A percentile compares a stretch with the other conserved stretches of the same genome.
These are phyloP conservation scores for Muscicapa comitata DNA, from an alignment of 2,797 vertebrate species.

Conservation along the genomic window DNA sequence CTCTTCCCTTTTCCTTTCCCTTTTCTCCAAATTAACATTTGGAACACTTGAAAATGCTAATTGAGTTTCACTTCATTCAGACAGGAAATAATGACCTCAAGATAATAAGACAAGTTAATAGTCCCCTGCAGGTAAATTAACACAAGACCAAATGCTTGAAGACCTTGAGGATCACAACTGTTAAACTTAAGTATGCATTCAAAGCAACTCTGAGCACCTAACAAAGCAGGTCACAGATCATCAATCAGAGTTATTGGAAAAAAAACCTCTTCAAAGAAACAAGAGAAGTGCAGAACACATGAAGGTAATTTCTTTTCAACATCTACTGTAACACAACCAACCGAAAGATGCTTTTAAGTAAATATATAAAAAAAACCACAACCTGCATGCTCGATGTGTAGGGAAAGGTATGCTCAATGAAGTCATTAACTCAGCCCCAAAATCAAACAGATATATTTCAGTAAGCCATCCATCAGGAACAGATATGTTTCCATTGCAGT, in stretches of 20 bases:
- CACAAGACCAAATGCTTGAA: conserved; percentile 41
- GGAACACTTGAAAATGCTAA: conserved; percentile 42
- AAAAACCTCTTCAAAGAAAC: background rate
- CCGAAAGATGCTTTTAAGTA: conserved; percentile 10
- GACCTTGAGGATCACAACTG: conserved; percentile 34
- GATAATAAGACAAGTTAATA: conserved; percentile 56
- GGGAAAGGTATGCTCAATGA: conserved; percentile 34
- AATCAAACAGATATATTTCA: conserved; percentile 48
- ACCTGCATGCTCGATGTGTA: background rate
- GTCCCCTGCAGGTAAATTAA: conserved; percentile 58
- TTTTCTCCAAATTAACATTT: conserved; percentile 37
- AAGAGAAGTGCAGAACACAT: conserved; percentile 15
- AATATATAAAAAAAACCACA: background rate
- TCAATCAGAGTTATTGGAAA: background rate
- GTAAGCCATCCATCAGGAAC: conserved; percentile 63
- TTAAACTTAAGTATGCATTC: conserved; percentile 13
- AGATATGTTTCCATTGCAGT: conserved; percentile 49
- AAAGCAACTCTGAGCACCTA: background rate
- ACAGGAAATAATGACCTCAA: conserved; percentile 62
- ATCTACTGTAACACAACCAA: background rate
- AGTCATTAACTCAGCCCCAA: conserved; percentile 56
- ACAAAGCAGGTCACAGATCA: conserved; percentile 17
- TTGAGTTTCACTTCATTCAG: conserved; percentile 43
- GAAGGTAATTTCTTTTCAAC: background rate
- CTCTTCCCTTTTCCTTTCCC: background rate